Percentiles rank a stretch among this genome's conserved stretches.
phyloP scores from a whole-genome alignment of 2,888 invertebrate species.

The Notodonta ziczac region DNA sequence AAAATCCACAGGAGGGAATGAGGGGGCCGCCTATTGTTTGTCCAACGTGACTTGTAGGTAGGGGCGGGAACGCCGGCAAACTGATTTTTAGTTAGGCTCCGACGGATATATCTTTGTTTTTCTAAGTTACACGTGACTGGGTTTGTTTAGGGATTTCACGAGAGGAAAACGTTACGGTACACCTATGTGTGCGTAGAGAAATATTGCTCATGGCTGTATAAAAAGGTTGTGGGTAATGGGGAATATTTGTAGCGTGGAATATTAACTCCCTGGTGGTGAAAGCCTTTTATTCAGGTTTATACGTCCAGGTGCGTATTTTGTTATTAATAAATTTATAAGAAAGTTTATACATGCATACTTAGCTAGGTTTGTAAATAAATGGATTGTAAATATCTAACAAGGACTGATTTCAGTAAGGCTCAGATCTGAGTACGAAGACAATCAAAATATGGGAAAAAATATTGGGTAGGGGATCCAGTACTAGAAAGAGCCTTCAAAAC shows the following conservation, averaged over 20 bases:
- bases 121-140: conserved; percentile 13
- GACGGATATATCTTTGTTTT: conserved; percentile 13
- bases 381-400: too few relatives aligned
- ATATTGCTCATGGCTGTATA: background rate
- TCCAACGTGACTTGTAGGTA: conserved; percentile 31
- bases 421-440: too few relatives aligned
- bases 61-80: conserved; percentile 12
- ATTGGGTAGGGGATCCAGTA: too few relatives aligned
- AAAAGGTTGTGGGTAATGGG: background rate
- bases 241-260: background rate
- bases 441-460: too few relatives aligned
- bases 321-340: too few relatives aligned
- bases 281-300: too few relatives aligned
- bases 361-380: too few relatives aligned
- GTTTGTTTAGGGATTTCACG: conserved; percentile 4
- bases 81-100: conserved; percentile 24
- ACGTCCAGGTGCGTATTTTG: too few relatives aligned
- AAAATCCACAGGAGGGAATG: conserved; percentile 28
- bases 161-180: background rate
- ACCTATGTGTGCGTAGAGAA: background rate
- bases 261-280: background rate
- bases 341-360: too few relatives aligned
- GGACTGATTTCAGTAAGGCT: too few relatives aligned
- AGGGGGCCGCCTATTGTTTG: conserved; percentile 37
- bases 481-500: too few relatives aligned